Conservation (phyloP, 2,888 invertebrate species). For the Phyllotreta cruciferae region DNA sequence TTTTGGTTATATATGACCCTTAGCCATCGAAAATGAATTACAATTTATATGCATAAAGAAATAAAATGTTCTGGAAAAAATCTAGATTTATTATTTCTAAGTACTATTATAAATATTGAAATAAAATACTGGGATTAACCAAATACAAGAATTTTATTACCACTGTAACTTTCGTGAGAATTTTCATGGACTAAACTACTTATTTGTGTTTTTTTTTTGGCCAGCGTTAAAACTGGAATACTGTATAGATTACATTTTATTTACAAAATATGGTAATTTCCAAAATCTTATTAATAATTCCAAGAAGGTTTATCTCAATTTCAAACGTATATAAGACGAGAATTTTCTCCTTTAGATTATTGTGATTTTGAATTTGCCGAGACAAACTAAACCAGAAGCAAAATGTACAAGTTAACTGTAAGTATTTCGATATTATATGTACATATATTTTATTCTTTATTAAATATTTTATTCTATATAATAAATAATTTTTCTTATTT, state of each 20-base stretch:
- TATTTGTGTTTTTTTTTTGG: neutral
- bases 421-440: slow-evolving; percentile 2
- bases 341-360: neutral
- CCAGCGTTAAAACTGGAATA: neutral
- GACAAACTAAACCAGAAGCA: neutral
- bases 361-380: neutral
- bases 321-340: slow-evolving; percentile 2
- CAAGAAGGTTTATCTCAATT: slow-evolving; percentile 1
- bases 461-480: neutral
- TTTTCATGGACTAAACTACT: neutral
- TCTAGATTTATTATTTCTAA: too few relatives aligned
- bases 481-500: neutral
- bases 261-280: slow-evolving; percentile 10
- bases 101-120: too few relatives aligned
- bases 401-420: slow-evolving; percentile 2
- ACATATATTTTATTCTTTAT: neutral
- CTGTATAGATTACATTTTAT: slow-evolving; percentile 5
- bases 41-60: too few relatives aligned
- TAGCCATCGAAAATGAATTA: too few relatives aligned
- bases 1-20: too few relatives aligned
- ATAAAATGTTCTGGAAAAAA: too few relatives aligned
- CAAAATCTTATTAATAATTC: slow-evolving; percentile 1
- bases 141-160: too few relatives aligned
- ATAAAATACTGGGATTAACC: too few relatives aligned
- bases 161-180: too few relatives aligned